Evolutionary conservation across 2,113 vertebrate genomes (phyloP).

Genomic region (Dolichotis patagonum): DNA sequence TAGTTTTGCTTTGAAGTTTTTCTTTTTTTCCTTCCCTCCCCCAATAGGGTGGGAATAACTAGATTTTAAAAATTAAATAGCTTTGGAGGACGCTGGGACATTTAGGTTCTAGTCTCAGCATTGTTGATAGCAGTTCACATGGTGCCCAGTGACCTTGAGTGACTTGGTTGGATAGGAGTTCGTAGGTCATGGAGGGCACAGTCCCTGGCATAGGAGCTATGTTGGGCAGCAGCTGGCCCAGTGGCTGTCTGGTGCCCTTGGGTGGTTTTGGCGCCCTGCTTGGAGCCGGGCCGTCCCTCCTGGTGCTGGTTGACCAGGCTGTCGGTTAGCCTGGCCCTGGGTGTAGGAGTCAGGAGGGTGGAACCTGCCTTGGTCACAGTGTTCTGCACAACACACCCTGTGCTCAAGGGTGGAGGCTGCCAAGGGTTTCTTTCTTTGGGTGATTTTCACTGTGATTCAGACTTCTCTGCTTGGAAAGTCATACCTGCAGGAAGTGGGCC

Average conservation of each 20-base stretch:
- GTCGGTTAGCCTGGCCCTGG: neutral
- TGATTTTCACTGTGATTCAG: constrained; percentile 41
- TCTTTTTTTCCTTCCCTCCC: neutral
- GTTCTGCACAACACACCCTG: neutral
- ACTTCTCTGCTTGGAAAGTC: constrained; percentile 6
- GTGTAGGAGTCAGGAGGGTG: neutral
- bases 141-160: neutral
- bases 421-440: neutral
- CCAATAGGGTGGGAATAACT: neutral
- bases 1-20: neutral
- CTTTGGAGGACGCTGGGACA: neutral
- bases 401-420: neutral
- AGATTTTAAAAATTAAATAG: neutral
- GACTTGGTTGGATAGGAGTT: neutral
- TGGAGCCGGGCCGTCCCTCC: neutral
- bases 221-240: neutral
- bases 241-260: neutral
- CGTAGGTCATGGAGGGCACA: neutral
- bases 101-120: neutral
- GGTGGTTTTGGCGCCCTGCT: neutral
- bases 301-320: neutral
- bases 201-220: neutral
- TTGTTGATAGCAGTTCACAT: neutral
- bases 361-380: neutral
- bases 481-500: constrained; percentile 68